Evolutionary conservation across 2,797 vertebrate genomes (phyloP).

Genomic region (Amblyraja radiata): DNA sequence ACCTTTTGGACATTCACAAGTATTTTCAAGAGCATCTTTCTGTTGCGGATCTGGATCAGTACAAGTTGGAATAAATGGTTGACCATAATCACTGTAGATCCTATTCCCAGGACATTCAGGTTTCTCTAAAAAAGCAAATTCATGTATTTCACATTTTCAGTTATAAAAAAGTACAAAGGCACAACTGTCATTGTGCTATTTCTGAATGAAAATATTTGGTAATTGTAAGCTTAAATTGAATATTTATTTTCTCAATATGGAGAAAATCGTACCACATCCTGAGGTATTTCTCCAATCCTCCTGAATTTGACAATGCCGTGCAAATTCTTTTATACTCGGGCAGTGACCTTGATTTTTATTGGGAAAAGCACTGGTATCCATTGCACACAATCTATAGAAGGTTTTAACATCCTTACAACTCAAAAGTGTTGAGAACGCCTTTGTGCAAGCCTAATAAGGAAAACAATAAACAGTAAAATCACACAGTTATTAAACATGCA

Average conservation of each 20-base stretch:
- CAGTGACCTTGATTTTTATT: slow-evolving; percentile 47
- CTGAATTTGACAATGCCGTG: slow-evolving; percentile 45
- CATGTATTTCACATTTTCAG: slow-evolving; percentile 11
- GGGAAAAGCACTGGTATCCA: slow-evolving; percentile 47
- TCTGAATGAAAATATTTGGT: not conserved
- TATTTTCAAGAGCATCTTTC: slow-evolving; percentile 45
- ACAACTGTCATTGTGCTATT: not conserved
- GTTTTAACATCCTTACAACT: not conserved
- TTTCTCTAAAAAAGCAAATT: slow-evolving; percentile 48
- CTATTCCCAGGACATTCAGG: slow-evolving; percentile 59
- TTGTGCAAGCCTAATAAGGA: slow-evolving; percentile 51
- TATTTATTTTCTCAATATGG: not conserved
- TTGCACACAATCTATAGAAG: slow-evolving; percentile 43
- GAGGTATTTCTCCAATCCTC: slow-evolving; percentile 50
- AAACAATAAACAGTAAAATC: not conserved
- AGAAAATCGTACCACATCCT: slow-evolving; percentile 56
- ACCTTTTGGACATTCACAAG: slow-evolving; percentile 64
- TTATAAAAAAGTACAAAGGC: not conserved
- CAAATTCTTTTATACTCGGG: slow-evolving; percentile 58
- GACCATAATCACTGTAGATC: slow-evolving; percentile 53
- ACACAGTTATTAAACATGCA: too few relatives aligned
- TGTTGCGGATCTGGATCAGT: slow-evolving; percentile 54
- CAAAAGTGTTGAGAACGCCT: slow-evolving; percentile 45
- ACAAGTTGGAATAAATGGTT: slow-evolving; percentile 61
- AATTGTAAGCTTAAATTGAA: not conserved